Evolutionary conservation across 2,797 vertebrate genomes (phyloP).

Genomic region (Arnoldichthys spilopterus): DNA sequence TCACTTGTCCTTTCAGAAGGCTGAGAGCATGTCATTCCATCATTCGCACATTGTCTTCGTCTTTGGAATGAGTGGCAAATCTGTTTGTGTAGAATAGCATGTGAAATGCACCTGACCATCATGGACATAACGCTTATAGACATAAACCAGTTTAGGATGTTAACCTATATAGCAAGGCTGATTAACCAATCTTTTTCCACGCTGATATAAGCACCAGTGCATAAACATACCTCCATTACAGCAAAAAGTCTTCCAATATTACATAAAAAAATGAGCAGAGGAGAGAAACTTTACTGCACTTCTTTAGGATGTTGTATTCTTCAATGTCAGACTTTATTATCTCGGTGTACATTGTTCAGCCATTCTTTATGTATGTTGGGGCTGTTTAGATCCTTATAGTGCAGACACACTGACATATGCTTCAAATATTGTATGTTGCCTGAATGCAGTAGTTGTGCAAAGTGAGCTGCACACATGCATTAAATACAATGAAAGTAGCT

Average conservation of each 20-base stretch:
- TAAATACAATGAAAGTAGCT: background rate
- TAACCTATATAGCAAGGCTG: background rate
- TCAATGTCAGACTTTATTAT: no score
- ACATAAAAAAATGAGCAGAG: background rate
- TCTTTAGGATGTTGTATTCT: background rate
- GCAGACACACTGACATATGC: background rate
- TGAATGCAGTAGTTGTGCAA: background rate
- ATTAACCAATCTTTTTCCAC: no score
- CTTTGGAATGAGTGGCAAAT: background rate
- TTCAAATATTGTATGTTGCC: constrained; percentile 10
- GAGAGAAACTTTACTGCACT: background rate
- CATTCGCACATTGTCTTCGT: background rate
- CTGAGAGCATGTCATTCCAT: background rate
- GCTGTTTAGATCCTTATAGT: background rate
- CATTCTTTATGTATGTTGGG: background rate
- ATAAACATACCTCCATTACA: background rate
- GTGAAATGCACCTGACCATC: background rate
- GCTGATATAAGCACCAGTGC: background rate
- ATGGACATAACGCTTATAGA: background rate
- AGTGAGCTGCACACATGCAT: no score
- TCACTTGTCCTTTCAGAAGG: background rate
- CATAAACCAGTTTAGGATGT: background rate
- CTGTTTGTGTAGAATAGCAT: background rate
- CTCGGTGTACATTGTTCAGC: background rate
- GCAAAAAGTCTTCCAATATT: background rate